Evolutionary conservation across 2,113 vertebrate species (phyloP), one percentile per base, ranked within the genome.

Genomic region (Tupaia chinensis): DNA sequence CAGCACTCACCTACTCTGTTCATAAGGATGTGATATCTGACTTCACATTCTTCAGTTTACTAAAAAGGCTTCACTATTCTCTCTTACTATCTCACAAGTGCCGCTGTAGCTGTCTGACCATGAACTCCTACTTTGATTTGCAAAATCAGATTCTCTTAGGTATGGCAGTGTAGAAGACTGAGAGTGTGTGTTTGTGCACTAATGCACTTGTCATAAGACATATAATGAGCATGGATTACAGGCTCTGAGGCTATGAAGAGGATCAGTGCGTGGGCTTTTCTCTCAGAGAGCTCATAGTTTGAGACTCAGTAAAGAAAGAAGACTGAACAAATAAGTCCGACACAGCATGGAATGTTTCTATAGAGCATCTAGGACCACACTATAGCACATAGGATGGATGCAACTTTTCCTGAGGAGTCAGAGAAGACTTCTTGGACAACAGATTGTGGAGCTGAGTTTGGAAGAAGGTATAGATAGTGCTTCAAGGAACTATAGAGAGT

Each of bases 91-190:
- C 16, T 19, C 32, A 13, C 20, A 58, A 61, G 54, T 34, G 20
- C 17, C 81, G 20, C 4, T 22, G 20, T 65, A 65, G 54, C 27
- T 85, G 54, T 23, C 66, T 56, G 44, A 73, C n/a, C 9, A 44
- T 53, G 65, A 82, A n/a, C 32, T 22, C 27, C 8, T 82, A 34
- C 34, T 78, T 77, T 78, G 91, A 74, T 63, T 89, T 86, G 53
- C 34, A 73, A 96, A 93, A 63, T 32, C 29, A 13, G 15, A 20
- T 56, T 88, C 32, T 86, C 91, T 91, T 91, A 85, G 63, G 54
- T 16, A 82, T 25, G 9, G 66, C 32, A 7, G 58, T 65, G 29
- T 61, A 29, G 34, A 54, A 84, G 63, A 54, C 63, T 83, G 9
- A 44, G 69, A 78, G 29, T 25, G 56, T 23, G 22, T 34, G 61